Conservation (phyloP, 2,888 invertebrate species). For the Julus scandinavius region DNA sequence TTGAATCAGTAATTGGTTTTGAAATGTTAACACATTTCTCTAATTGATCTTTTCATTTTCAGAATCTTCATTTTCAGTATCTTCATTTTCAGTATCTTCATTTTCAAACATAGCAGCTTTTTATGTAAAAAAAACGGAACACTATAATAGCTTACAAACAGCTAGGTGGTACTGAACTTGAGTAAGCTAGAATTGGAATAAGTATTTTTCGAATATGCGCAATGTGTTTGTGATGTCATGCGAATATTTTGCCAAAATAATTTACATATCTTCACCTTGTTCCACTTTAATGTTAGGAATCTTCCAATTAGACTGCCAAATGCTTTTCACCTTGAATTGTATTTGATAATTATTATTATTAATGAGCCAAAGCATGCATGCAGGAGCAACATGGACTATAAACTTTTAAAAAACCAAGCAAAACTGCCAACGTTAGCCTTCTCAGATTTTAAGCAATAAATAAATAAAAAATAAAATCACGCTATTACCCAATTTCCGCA, state of each 20-base stretch:
- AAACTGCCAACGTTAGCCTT: not conserved
- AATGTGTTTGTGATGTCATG: not conserved
- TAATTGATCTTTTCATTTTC: too few relatives aligned
- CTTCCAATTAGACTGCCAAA: not conserved
- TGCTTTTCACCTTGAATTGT: not conserved
- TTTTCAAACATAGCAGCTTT: too few relatives aligned
- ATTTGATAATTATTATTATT: not conserved
- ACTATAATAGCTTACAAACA: too few relatives aligned
- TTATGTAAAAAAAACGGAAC: too few relatives aligned
- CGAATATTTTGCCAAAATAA: not conserved
- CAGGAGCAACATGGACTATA: not conserved
- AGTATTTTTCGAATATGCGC: too few relatives aligned
- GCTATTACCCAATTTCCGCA: slow-evolving; percentile 31
- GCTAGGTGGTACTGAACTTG: too few relatives aligned
- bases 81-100: too few relatives aligned
- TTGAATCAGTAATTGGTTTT: too few relatives aligned
- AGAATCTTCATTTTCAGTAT: too few relatives aligned
- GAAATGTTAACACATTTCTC: too few relatives aligned
- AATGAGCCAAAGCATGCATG: not conserved
- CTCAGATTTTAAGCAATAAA: not conserved
- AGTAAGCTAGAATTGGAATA: too few relatives aligned
- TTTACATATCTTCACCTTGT: not conserved
- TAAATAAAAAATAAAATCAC: slow-evolving; percentile 23
- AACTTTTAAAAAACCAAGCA: not conserved
- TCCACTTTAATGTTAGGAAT: not conserved